These are phyloP conservation scores for Phyto melanocephala DNA, from an alignment of 2,888 invertebrate species.

Conservation along the genomic window DNA sequence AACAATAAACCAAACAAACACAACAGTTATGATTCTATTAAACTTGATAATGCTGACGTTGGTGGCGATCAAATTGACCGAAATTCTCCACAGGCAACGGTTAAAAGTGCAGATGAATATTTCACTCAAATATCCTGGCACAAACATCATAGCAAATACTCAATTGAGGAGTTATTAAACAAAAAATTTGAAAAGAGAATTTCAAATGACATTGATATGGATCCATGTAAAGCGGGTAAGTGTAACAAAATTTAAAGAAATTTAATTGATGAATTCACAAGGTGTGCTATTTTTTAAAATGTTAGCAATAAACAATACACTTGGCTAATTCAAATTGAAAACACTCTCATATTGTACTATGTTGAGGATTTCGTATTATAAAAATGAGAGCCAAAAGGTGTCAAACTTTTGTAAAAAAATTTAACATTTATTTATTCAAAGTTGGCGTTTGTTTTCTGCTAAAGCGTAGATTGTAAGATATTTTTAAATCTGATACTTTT, in stretches of 20 bases:
- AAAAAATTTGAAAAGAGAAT: conserved; percentile 84
- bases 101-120: conserved; percentile 40
- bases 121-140: conserved; percentile 62
- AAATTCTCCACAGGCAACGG: conserved; percentile 18
- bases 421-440: too few relatives aligned
- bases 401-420: too few relatives aligned
- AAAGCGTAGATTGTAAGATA: too few relatives aligned
- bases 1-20: conserved; percentile 55
- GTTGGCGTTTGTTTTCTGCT: too few relatives aligned
- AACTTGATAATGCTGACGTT: neutral
- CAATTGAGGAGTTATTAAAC: conserved; percentile 84
- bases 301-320: too few relatives aligned
- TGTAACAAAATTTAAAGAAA: conserved; percentile 61
- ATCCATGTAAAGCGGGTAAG: conserved; percentile 93
- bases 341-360: too few relatives aligned
- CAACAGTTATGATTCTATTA: conserved; percentile 41
- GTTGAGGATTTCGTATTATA: too few relatives aligned
- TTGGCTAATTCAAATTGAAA: too few relatives aligned
- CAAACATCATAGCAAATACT: conserved; percentile 79
- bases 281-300: too few relatives aligned
- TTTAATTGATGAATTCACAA: too few relatives aligned
- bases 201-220: conserved; percentile 88
- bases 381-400: too few relatives aligned
- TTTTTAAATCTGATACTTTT: too few relatives aligned
- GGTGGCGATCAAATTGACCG: conserved; percentile 24